Percentiles rank a stretch among this genome's conserved stretches.
Evolutionary conservation across 92 coral and sea anemone genomes (phyloP).

Genomic region (Hydrozoanthus gracilis): DNA sequence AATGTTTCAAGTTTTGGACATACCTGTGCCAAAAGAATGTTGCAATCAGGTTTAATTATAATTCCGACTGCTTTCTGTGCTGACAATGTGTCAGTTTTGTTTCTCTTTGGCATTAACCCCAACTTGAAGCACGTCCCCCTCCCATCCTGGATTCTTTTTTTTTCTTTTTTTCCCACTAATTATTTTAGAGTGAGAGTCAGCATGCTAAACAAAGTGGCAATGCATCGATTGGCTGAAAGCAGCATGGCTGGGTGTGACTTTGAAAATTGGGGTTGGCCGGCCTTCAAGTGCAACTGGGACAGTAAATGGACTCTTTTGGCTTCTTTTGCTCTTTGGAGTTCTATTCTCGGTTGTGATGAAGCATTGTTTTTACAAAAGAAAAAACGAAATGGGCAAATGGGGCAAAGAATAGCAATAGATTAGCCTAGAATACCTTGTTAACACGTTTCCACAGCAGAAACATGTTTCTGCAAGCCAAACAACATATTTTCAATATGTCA

Average conservation of each 20-base stretch:
- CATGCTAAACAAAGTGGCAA: constrained; percentile 31
- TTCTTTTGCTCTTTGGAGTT: constrained; percentile 26
- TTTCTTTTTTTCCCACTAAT: constrained; percentile 23
- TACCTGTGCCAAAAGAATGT: constrained; percentile 22
- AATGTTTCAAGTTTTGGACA: constrained; percentile 30
- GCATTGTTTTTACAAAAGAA: constrained; percentile 19
- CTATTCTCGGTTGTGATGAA: constrained; percentile 26
- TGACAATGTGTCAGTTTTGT: constrained; percentile 16
- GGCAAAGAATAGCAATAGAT: constrained; percentile 30
- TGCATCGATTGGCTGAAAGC: constrained; percentile 32
- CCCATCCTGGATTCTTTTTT: constrained; percentile 31
- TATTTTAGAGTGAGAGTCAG: constrained; percentile 30
- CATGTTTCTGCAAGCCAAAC: constrained; percentile 27
- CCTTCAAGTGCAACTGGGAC: constrained; percentile 33
- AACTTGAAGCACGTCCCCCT: constrained; percentile 29
- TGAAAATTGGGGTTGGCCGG: constrained; percentile 28
- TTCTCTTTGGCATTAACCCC: constrained; percentile 32
- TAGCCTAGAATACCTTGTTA: constrained; percentile 22
- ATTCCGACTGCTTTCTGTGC: constrained; percentile 23
- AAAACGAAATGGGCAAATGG: constrained; percentile 19
- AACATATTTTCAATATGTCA: constrained; percentile 26
- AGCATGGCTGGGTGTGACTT: constrained; percentile 31
- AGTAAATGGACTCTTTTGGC: constrained; percentile 19
- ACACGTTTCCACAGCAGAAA: constrained; percentile 29
- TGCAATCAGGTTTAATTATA: constrained; percentile 21